A percentile compares a stretch with the other conserved stretches of the same genome.
phyloP scores from a whole-genome alignment of 2,888 invertebrate genomes.

The Morpho achilles region DNA sequence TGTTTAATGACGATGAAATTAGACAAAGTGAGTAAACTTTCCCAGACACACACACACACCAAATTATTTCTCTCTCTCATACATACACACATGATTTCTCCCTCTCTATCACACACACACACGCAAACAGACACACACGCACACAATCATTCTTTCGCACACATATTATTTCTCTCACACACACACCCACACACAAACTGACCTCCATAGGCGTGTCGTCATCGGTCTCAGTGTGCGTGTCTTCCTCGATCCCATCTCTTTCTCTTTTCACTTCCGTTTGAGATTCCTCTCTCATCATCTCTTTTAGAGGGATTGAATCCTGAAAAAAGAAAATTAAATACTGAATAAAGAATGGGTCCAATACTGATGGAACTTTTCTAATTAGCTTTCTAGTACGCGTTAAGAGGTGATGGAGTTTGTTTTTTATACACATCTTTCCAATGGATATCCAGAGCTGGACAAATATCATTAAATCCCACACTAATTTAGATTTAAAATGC shows the following conservation, averaged over 20 bases:
- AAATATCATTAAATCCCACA: no score
- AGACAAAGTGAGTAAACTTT: no score
- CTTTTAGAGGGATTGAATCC: slow-evolving; percentile 62
- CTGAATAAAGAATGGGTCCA: background rate
- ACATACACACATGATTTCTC: no score
- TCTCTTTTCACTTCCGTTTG: slow-evolving; percentile 30
- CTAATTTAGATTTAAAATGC: no score
- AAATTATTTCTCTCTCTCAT: no score
- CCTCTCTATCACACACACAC: no score
- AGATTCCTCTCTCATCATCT: slow-evolving; percentile 48
- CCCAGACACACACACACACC: no score
- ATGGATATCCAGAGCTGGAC: no score
- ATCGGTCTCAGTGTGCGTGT: slow-evolving; percentile 67
- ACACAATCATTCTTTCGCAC: background rate
- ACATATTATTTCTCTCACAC: no score
- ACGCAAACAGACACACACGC: background rate
- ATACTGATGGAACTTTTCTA: background rate
- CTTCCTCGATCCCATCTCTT: slow-evolving; percentile 38
- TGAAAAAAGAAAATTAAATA: slow-evolving; percentile 26
- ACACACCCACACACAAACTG: background rate
- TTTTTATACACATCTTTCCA: no score
- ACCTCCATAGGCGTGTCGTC: slow-evolving; percentile 82
- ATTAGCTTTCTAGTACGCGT: background rate
- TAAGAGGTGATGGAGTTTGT: no score
- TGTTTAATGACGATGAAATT: no score